Conservation (phyloP, 2,888 invertebrate species). For the Ophraella communa region DNA sequence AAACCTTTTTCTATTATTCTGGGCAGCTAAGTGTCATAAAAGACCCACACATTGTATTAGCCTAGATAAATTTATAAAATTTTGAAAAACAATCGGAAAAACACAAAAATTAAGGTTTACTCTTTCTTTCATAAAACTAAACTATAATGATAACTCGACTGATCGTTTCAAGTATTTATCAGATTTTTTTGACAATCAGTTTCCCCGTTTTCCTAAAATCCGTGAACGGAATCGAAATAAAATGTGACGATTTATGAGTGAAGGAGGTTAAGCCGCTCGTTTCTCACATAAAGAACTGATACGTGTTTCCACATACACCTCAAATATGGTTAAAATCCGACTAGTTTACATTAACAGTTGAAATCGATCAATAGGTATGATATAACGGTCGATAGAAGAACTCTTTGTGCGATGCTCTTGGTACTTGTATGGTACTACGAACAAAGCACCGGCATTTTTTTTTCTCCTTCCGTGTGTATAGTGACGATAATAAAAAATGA, state of each 20-base stretch:
- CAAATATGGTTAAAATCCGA: neutral
- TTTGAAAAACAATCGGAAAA: no score
- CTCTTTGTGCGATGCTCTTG: neutral
- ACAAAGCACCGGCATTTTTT: conserved; percentile 6
- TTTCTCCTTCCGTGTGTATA: conserved; percentile 7
- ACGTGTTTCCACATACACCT: neutral
- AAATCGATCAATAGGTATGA: neutral
- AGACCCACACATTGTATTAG: no score
- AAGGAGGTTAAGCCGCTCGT: neutral
- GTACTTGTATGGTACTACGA: conserved; percentile 6
- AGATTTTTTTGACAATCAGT: no score
- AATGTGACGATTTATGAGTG: neutral
- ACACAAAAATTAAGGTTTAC: no score
- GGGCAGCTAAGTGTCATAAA: no score
- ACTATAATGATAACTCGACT: no score
- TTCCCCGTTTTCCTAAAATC: no score
- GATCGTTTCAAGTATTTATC: no score
- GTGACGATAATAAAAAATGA: conserved; percentile 2
- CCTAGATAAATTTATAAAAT: no score
- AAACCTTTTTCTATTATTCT: no score
- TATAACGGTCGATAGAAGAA: neutral
- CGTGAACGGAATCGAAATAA: no score
- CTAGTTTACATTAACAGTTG: neutral
- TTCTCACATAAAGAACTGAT: neutral
- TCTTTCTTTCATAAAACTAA: no score